Percentiles rank a stretch among this genome's conserved stretches.
phyloP scores from a whole-genome alignment of 2,888 invertebrate species.

The Ceramica pisi region DNA sequence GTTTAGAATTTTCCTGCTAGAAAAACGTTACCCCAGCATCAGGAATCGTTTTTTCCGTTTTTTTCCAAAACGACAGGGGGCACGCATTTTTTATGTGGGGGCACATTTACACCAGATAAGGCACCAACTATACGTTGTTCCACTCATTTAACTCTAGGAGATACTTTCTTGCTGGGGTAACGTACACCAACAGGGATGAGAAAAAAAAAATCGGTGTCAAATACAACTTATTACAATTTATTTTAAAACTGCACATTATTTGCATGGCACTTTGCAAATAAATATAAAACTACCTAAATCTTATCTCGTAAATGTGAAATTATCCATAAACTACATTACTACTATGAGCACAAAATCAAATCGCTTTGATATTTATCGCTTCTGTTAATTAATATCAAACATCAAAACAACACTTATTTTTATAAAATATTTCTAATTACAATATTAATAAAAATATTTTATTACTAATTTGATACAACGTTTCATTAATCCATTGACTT shows the following conservation, averaged over 20 bases:
- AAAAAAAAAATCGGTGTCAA: conserved; percentile 1
- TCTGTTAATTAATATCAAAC: conserved; percentile 3
- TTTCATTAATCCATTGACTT: background rate
- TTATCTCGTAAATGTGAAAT: background rate
- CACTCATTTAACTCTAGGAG: too few relatives aligned
- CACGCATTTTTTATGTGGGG: too few relatives aligned
- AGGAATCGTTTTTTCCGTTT: too few relatives aligned
- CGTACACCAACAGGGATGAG: background rate
- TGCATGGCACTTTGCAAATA: conserved; percentile 9
- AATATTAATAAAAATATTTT: background rate
- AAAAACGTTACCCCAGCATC: too few relatives aligned
- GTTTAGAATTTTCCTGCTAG: too few relatives aligned
- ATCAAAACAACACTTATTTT: background rate
- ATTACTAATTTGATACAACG: background rate
- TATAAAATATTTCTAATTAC: background rate
- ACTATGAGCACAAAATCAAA: background rate
- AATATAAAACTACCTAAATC: background rate
- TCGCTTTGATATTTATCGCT: conserved; percentile 1
- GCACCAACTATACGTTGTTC: too few relatives aligned
- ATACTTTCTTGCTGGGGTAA: too few relatives aligned
- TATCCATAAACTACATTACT: background rate
- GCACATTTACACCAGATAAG: too few relatives aligned
- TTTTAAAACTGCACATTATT: conserved; percentile 6
- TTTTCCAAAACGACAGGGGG: too few relatives aligned
- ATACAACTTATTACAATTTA: conserved; percentile 1